These are phyloP conservation scores for Pao palembangensis DNA, from an alignment of 2,113 vertebrate genomes.

Conservation along the genomic window DNA sequence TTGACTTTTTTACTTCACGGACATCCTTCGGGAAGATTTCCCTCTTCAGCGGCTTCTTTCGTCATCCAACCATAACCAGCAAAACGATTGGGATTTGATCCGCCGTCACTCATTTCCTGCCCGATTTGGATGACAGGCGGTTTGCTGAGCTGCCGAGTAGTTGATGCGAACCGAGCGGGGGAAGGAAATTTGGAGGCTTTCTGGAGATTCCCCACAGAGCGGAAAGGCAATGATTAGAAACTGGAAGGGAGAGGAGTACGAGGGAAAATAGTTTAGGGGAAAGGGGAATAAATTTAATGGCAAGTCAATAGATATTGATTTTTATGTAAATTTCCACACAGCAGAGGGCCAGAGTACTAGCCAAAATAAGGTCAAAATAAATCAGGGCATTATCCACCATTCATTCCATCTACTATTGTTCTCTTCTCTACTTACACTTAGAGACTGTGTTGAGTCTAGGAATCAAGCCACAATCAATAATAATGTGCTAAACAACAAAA, in stretches of 20 bases:
- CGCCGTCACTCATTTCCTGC: conserved; percentile 52
- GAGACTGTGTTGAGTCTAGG: too few species aligned
- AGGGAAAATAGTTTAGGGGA: conserved; percentile 51
- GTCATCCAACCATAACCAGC: conserved; percentile 33
- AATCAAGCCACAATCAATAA: too few species aligned
- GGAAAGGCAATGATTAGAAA: conserved; percentile 60
- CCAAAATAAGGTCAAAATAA: conserved; percentile 44
- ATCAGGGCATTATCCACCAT: conserved; percentile 38
- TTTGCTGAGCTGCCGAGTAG: conserved; percentile 28
- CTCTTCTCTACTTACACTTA: conserved; percentile 6
- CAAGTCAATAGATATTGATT: conserved; percentile 62
- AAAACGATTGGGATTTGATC: conserved; percentile 54
- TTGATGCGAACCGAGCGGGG: conserved; percentile 29
- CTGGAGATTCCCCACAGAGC: conserved; percentile 47
- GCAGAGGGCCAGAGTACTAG: conserved; percentile 7
- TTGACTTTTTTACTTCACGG: conserved; percentile 18
- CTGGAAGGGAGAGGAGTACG: conserved; percentile 41
- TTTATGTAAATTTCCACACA: conserved; percentile 56
- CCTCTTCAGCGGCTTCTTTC: conserved; percentile 43
- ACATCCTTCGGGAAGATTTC: conserved; percentile 36
- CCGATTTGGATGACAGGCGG: conserved; percentile 42
- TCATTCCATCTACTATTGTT: conserved; percentile 11
- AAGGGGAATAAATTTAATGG: conserved; percentile 58
- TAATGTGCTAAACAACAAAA: too few species aligned
- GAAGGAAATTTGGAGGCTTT: conserved; percentile 20